A percentile compares a stretch with the other conserved stretches of the same genome.
Conservation (phyloP, 2,797 vertebrate genomes). For the Myotis pilosus region DNA sequence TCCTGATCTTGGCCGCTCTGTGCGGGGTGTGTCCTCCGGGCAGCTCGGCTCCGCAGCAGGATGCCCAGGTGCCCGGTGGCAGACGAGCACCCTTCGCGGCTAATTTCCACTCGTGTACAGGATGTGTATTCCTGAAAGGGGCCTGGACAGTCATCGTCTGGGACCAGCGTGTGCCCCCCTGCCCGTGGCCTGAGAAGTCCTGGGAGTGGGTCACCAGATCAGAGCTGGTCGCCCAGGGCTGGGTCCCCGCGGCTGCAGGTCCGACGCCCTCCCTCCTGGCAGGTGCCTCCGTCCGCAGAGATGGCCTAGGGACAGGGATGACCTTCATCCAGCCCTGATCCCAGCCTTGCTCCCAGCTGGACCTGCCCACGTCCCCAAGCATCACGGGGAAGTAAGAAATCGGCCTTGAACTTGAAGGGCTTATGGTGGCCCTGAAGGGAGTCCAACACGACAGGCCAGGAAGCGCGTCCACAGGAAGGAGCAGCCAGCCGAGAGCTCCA, state of each 20-base stretch:
- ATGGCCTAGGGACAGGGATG: background rate
- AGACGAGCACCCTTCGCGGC: background rate
- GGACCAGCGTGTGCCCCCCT: background rate
- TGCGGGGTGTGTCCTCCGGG: conserved; percentile 41
- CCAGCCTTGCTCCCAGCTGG: background rate
- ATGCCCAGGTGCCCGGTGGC: background rate
- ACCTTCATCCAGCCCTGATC: background rate
- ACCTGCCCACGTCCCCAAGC: background rate
- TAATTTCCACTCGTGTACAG: conserved; percentile 21
- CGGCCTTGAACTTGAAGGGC: background rate
- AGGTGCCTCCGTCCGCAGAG: background rate
- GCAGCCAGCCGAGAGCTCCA: background rate
- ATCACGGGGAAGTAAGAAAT: background rate
- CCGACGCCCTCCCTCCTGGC: background rate
- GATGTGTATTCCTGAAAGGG: conserved; percentile 41
- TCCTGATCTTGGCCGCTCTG: background rate
- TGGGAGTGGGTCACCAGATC: background rate
- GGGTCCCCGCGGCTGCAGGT: no score
- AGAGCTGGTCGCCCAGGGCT: background rate
- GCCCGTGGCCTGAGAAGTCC: background rate
- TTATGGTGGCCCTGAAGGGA: background rate
- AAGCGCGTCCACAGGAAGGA: background rate
- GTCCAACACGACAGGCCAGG: background rate
- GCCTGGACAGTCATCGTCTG: background rate
- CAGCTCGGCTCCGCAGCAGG: background rate